phyloP scores from a whole-genome alignment of 2,888 invertebrate species.

The Synanthedon andrenaeformis region DNA sequence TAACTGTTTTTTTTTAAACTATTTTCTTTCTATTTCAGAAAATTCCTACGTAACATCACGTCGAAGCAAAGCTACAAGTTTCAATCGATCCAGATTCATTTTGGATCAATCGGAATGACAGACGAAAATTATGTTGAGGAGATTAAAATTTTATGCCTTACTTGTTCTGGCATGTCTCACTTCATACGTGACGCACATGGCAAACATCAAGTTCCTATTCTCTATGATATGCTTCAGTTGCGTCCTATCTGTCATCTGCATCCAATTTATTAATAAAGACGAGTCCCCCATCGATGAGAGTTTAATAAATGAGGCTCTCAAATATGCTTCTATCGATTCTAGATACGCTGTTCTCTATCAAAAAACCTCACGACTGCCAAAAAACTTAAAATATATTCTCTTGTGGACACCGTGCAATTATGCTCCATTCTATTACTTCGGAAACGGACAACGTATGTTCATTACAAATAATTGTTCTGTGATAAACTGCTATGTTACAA shows the following conservation, averaged over 20 bases:
- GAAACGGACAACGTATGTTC: conserved; percentile 37
- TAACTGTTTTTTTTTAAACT: no score
- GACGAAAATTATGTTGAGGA: conserved; percentile 21
- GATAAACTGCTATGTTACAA: conserved; percentile 45
- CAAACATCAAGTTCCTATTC: conserved; percentile 27
- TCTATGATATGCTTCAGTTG: conserved; percentile 29
- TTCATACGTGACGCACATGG: conserved; percentile 21
- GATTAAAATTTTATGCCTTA: conserved; percentile 8
- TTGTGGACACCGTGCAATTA: conserved; percentile 37
- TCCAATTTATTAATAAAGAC: conserved; percentile 19
- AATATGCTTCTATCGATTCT: conserved; percentile 35
- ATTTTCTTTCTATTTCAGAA: no score
- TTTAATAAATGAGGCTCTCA: conserved; percentile 33
- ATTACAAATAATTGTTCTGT: conserved; percentile 41
- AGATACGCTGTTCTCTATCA: conserved; percentile 43
- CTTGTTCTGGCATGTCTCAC: conserved; percentile 4
- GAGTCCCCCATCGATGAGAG: conserved; percentile 16
- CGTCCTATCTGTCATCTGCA: conserved; percentile 27
- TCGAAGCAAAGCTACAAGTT: neutral
- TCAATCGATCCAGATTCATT: neutral
- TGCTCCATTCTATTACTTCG: conserved; percentile 37
- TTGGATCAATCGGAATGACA: conserved; percentile 24
- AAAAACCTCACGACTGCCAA: conserved; percentile 26
- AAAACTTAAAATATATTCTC: conserved; percentile 38
- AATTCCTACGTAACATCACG: neutral